Evolutionary conservation across 2,113 vertebrate genomes (phyloP).

Genomic region (Telmatochromis sp.): DNA sequence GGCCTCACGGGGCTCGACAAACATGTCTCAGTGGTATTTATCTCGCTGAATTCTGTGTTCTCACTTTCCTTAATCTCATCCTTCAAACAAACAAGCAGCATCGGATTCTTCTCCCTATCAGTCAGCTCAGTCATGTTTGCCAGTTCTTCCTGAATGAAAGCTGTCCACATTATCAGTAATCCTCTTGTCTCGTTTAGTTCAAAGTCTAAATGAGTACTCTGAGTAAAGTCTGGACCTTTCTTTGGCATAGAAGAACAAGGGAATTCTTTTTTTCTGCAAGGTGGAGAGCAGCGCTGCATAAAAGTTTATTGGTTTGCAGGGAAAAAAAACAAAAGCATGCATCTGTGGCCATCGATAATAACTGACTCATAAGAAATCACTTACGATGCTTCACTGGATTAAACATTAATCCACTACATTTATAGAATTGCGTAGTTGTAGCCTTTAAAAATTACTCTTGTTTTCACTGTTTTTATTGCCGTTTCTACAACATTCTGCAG

Average conservation of each 20-base stretch:
- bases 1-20: slow-evolving; percentile 17
- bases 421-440: neutral
- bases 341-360: neutral
- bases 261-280: slow-evolving; percentile 63
- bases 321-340: neutral
- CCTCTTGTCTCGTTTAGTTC: slow-evolving; percentile 84
- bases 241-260: slow-evolving; percentile 78
- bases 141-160: slow-evolving; percentile 81
- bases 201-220: slow-evolving; percentile 82
- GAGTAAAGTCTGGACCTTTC: slow-evolving; percentile 88
- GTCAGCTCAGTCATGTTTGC: slow-evolving; percentile 82
- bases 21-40: slow-evolving; percentile 84
- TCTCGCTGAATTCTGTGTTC: slow-evolving; percentile 81
- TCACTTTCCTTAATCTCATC: slow-evolving; percentile 83
- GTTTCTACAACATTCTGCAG: neutral
- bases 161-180: slow-evolving; percentile 86
- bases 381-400: neutral
- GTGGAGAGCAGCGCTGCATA: slow-evolving; percentile 28
- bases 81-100: slow-evolving; percentile 92
- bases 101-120: slow-evolving; percentile 78
- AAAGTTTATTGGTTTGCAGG: slow-evolving; percentile 6
- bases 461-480: neutral
- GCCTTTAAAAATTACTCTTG: neutral
- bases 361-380: neutral
- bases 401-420: neutral